Evolutionary conservation across 1,140 invertebrate species (phyloP).

Genomic region (Aporrectodea caliginosa): DNA sequence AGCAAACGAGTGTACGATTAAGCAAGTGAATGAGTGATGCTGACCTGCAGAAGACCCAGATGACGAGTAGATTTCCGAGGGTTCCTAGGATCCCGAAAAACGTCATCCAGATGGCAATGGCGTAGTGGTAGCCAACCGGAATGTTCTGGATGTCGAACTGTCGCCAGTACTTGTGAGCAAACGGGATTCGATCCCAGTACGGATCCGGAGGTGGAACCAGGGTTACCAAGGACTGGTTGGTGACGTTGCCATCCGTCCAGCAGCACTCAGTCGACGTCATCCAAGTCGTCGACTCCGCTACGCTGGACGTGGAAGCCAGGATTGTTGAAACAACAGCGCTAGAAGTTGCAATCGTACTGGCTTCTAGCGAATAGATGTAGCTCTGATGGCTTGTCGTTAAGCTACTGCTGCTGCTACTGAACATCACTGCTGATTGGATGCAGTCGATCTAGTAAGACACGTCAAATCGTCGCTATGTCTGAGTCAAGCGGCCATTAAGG

Average conservation of each 20-base stretch:
- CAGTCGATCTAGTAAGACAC: no score
- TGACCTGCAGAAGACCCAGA: background rate
- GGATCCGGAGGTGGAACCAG: background rate
- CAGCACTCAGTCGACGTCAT: background rate
- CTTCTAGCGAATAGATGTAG: no score
- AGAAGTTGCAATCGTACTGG: no score
- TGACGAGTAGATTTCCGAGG: background rate
- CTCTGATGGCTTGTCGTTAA: no score
- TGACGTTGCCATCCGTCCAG: background rate
- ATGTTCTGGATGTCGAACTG: background rate
- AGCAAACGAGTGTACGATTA: no score
- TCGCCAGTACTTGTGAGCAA: background rate
- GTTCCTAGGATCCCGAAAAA: background rate
- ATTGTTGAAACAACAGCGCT: no score
- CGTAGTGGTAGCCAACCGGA: background rate
- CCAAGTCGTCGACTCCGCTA: background rate
- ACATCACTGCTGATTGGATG: no score
- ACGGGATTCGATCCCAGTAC: background rate
- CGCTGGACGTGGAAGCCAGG: background rate
- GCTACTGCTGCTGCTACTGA: no score
- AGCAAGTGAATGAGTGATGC: background rate
- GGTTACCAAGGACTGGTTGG: background rate
- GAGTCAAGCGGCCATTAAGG: no score
- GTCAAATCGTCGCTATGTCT: no score
- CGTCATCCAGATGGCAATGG: background rate